Percentiles rank a stretch among this genome's conserved stretches.
Evolutionary conservation across 2,888 invertebrate genomes (phyloP).

Genomic region (Polydesmus complanatus): DNA sequence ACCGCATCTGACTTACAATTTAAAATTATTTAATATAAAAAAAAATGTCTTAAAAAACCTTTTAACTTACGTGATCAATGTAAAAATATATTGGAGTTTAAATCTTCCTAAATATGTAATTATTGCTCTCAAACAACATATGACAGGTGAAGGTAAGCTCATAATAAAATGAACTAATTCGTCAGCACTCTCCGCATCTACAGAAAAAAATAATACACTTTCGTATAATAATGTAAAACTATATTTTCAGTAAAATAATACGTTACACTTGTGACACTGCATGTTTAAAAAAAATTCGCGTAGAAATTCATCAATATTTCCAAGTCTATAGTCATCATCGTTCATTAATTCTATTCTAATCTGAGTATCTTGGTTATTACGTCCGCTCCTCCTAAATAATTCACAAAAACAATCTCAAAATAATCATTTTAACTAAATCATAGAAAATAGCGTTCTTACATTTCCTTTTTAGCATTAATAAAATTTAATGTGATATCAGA

Average conservation of each 20-base stretch:
- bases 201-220: neutral
- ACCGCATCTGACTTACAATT: neutral
- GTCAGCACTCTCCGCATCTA: neutral
- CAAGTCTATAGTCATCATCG: conserved; percentile 3
- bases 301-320: neutral
- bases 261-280: neutral
- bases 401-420: neutral
- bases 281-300: neutral
- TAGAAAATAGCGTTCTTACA: neutral
- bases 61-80: neutral
- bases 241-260: neutral
- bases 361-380: neutral
- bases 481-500: conserved; percentile 3
- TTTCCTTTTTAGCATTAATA: neutral
- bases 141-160: conserved; percentile 3
- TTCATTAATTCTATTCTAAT: neutral
- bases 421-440: too few species aligned
- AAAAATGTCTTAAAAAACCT: neutral
- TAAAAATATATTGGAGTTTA: conserved; percentile 10
- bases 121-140: conserved; percentile 5
- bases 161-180: conserved; percentile 1
- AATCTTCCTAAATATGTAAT: conserved; percentile 5
- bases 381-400: neutral
- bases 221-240: neutral
- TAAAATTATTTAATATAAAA: neutral